These are phyloP conservation scores for Philaenus spumarius DNA, from an alignment of 1,140 invertebrate species.

Conservation along the genomic window DNA sequence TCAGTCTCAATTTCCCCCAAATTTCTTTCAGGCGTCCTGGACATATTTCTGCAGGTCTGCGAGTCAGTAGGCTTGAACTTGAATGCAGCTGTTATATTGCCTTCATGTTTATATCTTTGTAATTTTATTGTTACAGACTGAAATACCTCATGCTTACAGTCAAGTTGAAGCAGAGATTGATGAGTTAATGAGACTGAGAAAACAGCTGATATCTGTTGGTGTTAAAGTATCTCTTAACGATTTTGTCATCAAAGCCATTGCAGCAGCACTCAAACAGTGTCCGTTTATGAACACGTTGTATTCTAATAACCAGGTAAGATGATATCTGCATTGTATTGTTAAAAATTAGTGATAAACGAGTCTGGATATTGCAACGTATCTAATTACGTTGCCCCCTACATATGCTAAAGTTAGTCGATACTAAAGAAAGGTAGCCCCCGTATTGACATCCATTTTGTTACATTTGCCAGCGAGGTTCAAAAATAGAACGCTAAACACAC, in stretches of 20 bases:
- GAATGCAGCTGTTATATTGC: no score
- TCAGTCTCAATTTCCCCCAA: no score
- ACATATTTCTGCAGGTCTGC: no score
- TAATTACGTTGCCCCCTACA: no score
- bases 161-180: constrained; percentile 83
- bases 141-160: constrained; percentile 96
- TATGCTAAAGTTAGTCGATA: no score
- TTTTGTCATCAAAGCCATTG: constrained; percentile 93
- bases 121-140: constrained; percentile 80
- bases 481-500: no score
- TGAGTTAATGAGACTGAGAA: constrained; percentile 56
- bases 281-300: constrained; percentile 90
- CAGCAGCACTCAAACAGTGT: constrained; percentile 83
- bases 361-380: no score
- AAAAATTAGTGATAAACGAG: neutral
- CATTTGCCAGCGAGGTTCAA: no score
- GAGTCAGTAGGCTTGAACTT: no score
- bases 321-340: constrained; percentile 18
- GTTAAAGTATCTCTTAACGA: constrained; percentile 91
- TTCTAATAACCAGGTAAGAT: constrained; percentile 25
- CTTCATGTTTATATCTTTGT: neutral
- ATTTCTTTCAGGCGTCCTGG: no score
- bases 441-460: no score
- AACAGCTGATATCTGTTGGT: constrained; percentile 70
- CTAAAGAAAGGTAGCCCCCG: no score